Conservation (phyloP, 2,888 invertebrate species). For the Leptura quadrifasciata region DNA sequence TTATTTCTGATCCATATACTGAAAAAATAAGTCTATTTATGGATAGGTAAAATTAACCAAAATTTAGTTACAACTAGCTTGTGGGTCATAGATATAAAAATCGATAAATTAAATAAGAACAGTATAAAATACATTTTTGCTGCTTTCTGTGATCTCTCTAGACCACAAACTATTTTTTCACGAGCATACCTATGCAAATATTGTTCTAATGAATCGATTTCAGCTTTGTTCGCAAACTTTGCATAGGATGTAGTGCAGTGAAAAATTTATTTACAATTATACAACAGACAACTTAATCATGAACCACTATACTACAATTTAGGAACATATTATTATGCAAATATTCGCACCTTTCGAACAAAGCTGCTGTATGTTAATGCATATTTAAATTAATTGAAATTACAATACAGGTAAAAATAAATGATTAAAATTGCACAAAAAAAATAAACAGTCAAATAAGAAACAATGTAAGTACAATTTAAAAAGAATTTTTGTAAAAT, state of each 20-base stretch:
- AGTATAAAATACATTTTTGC: too few species aligned
- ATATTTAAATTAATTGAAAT: background rate
- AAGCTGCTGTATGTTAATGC: background rate
- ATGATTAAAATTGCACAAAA: background rate
- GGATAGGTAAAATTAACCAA: too few species aligned
- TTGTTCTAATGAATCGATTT: background rate
- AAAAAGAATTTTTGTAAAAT: background rate
- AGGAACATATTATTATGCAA: background rate
- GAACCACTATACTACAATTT: background rate
- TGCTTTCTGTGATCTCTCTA: too few species aligned
- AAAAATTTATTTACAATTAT: background rate
- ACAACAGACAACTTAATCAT: background rate
- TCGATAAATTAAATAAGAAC: too few species aligned
- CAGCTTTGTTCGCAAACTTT: background rate
- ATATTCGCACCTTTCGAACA: background rate
- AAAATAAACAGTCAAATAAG: background rate
- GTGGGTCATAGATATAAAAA: too few species aligned
- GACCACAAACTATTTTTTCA: too few species aligned
- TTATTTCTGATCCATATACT: too few species aligned
- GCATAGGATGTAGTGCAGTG: background rate
- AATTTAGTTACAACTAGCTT: too few species aligned
- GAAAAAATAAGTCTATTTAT: too few species aligned
- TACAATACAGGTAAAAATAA: background rate
- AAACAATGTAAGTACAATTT: background rate
- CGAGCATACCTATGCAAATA: background rate